Conservation (phyloP, 2,888 invertebrate species). For the Morpho helenor region DNA sequence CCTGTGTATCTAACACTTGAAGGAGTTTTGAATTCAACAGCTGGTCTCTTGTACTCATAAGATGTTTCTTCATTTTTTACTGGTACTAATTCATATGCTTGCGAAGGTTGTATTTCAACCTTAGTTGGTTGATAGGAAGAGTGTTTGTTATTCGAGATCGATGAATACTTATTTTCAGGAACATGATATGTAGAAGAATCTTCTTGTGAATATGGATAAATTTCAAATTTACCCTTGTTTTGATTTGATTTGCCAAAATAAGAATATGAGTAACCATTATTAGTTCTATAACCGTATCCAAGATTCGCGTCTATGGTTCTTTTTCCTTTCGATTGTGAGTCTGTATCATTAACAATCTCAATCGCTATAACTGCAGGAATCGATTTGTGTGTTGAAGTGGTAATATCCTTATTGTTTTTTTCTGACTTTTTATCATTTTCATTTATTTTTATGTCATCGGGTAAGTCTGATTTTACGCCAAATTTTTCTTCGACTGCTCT, state of each 20-base stretch:
- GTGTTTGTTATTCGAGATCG: slow-evolving; percentile 33
- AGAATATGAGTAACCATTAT: slow-evolving; percentile 71
- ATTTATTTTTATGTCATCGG: slow-evolving; percentile 35
- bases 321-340: slow-evolving; percentile 77
- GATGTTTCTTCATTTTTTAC: slow-evolving; percentile 52
- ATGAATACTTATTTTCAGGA: slow-evolving; percentile 17
- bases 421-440: slow-evolving; percentile 27
- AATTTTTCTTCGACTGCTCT: slow-evolving; percentile 72
- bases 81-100: slow-evolving; percentile 71
- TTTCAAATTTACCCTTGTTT: slow-evolving; percentile 78
- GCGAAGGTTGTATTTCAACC: slow-evolving; percentile 80
- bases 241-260: slow-evolving; percentile 68
- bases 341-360: slow-evolving; percentile 79
- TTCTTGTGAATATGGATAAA: slow-evolving; percentile 85
- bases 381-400: slow-evolving; percentile 6
- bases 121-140: slow-evolving; percentile 41
- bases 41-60: slow-evolving; percentile 55
- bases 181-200: slow-evolving; percentile 59
- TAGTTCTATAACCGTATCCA: slow-evolving; percentile 83
- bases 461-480: slow-evolving; percentile 56
- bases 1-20: slow-evolving; percentile 28
- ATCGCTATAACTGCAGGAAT: slow-evolving; percentile 81
- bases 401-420: slow-evolving; percentile 21
- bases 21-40: slow-evolving; percentile 42
- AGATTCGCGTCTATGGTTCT: slow-evolving; percentile 86